A percentile compares a stretch with the other conserved stretches of the same genome.
Conservation (phyloP, 2,797 vertebrate species). For the Acanthiza pusilla region DNA sequence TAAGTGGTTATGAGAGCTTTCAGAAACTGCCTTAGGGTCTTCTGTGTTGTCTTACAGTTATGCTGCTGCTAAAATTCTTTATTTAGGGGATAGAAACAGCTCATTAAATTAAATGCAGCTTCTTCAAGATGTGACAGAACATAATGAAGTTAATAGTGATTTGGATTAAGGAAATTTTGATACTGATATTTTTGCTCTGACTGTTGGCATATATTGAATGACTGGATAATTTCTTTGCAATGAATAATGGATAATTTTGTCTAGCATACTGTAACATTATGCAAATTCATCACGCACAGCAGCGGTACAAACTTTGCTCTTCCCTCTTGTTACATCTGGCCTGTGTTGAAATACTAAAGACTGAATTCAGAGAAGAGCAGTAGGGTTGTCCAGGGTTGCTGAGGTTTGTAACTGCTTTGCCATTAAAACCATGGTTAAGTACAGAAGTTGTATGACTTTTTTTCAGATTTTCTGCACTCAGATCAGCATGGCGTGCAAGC, state of each 20-base stretch:
- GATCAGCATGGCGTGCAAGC: background rate
- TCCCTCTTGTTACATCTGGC: constrained; percentile 7
- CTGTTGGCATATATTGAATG: constrained; percentile 68
- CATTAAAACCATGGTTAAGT: background rate
- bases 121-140: constrained; percentile 56
- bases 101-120: constrained; percentile 40
- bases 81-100: constrained; percentile 36
- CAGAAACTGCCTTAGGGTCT: background rate
- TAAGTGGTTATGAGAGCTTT: background rate
- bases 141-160: constrained; percentile 62
- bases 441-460: background rate
- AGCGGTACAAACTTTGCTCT: constrained; percentile 29
- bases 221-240: constrained; percentile 65
- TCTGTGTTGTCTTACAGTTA: constrained; percentile 9
- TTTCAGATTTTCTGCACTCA: background rate
- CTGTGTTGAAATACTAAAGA: background rate
- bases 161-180: constrained; percentile 55
- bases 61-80: constrained; percentile 33
- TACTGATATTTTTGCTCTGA: constrained; percentile 61
- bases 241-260: constrained; percentile 67
- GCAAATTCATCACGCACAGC: constrained; percentile 9
- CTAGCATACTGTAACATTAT: constrained; percentile 57
- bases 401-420: background rate
- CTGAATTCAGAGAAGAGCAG: background rate
- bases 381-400: background rate